Evolutionary conservation across 2,113 vertebrate genomes (phyloP).

Genomic region (Alectura lathami): DNA sequence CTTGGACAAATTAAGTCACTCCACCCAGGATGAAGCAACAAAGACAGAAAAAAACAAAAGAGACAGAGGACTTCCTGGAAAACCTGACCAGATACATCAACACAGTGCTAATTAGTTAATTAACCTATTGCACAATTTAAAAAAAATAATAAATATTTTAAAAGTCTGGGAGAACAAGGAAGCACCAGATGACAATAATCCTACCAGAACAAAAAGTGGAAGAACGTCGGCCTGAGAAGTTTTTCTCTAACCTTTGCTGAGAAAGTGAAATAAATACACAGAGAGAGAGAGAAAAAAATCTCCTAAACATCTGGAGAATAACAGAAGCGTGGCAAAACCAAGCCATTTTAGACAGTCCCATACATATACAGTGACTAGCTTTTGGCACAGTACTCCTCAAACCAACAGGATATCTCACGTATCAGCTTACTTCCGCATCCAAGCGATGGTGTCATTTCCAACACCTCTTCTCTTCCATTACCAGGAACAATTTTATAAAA

Average conservation of each 20-base stretch:
- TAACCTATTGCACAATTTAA: slow-evolving; percentile 31
- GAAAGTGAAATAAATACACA: slow-evolving; percentile 32
- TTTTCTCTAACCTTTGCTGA: background rate
- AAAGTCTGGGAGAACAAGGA: slow-evolving; percentile 18
- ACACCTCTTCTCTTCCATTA: background rate
- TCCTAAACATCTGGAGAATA: background rate
- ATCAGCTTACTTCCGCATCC: background rate
- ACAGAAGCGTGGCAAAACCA: background rate
- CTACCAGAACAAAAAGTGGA: background rate
- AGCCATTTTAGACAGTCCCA: background rate
- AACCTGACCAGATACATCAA: slow-evolving; percentile 14
- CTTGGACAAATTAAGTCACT: background rate
- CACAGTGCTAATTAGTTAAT: slow-evolving; percentile 30
- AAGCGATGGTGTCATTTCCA: background rate
- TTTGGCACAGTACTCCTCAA: background rate
- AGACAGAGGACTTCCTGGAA: slow-evolving; percentile 44
- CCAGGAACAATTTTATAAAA: slow-evolving; percentile 10
- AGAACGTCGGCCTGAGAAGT: background rate
- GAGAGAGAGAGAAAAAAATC: background rate
- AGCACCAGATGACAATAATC: background rate
- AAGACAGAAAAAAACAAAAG: background rate
- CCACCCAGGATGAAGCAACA: slow-evolving; percentile 26
- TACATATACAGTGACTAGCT: background rate
- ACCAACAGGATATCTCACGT: background rate
- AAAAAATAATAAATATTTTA: slow-evolving; percentile 39